A percentile compares a stretch with the other conserved stretches of the same genome.
phyloP scores from a whole-genome alignment of 2,888 invertebrate genomes.

The Sycophila texana region DNA sequence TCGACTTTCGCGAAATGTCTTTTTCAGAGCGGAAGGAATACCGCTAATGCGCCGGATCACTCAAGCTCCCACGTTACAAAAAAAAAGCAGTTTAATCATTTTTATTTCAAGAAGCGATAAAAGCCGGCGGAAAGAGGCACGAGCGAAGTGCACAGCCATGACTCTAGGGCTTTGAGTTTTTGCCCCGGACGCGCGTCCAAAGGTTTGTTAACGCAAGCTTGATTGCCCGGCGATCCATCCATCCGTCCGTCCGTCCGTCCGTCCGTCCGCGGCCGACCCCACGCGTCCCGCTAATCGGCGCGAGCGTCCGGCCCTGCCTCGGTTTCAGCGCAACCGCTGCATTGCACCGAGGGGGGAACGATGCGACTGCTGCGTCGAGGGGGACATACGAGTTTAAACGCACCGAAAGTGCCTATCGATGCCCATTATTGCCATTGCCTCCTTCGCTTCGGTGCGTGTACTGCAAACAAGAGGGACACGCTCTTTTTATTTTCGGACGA shows the following conservation, averaged over 20 bases:
- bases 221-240: conserved; percentile 65
- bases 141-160: conserved; percentile 1
- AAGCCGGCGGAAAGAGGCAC: conserved; percentile 21
- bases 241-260: conserved; percentile 51
- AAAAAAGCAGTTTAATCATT: conserved; percentile 25
- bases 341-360: conserved; percentile 1
- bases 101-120: conserved; percentile 43
- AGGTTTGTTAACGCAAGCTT: conserved; percentile 68
- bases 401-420: conserved; percentile 5
- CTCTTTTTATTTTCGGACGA: no score
- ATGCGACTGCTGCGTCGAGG: no score
- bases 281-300: not conserved
- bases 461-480: no score
- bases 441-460: no score
- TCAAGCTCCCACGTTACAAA: not conserved
- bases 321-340: not conserved
- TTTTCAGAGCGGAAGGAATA: no score
- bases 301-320: not conserved
- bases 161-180: conserved; percentile 16
- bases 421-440: not conserved
- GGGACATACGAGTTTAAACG: no score
- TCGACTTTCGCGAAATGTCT: no score
- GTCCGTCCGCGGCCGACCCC: not conserved
- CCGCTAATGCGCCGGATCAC: not conserved
- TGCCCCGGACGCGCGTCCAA: conserved; percentile 46